Evolutionary conservation across 2,888 invertebrate genomes (phyloP).

Genomic region (Stenoptilia bipunctidactyla): DNA sequence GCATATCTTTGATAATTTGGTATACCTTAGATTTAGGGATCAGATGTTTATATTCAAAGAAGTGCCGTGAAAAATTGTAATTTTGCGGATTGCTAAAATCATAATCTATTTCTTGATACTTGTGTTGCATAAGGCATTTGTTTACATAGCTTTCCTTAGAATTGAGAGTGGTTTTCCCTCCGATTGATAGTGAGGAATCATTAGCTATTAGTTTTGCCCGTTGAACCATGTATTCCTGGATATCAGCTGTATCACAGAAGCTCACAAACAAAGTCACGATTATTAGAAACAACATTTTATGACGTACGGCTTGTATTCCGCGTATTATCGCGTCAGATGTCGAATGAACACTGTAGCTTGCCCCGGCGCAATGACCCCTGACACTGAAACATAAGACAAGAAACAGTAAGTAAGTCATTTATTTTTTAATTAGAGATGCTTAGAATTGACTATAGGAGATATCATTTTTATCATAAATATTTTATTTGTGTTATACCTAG

Average conservation of each 20-base stretch:
- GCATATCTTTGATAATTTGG: constrained; percentile 75
- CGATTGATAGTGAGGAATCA: constrained; percentile 58
- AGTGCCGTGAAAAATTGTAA: constrained; percentile 76
- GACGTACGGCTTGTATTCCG: no score
- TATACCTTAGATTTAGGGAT: constrained; percentile 76
- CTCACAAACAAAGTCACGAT: no score
- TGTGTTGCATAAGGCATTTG: constrained; percentile 69
- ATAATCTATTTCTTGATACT: constrained; percentile 63
- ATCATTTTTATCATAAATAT: no score
- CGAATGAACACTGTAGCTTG: constrained; percentile 13
- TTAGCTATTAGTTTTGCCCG: constrained; percentile 43
- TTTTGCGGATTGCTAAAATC: constrained; percentile 65
- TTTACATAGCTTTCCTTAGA: constrained; percentile 65
- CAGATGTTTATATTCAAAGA: constrained; percentile 69
- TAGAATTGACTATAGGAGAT: no score
- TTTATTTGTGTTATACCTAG: no score
- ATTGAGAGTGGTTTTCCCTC: constrained; percentile 59
- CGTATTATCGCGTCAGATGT: constrained; percentile 11
- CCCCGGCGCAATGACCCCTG: constrained; percentile 7
- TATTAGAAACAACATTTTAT: no score
- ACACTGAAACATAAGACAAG: background rate
- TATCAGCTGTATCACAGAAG: background rate
- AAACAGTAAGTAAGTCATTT: no score
- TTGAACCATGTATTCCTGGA: background rate
- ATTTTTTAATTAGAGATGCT: no score